Conservation (phyloP, 2,113 vertebrate genomes). For the Nerophis ophidion region DNA sequence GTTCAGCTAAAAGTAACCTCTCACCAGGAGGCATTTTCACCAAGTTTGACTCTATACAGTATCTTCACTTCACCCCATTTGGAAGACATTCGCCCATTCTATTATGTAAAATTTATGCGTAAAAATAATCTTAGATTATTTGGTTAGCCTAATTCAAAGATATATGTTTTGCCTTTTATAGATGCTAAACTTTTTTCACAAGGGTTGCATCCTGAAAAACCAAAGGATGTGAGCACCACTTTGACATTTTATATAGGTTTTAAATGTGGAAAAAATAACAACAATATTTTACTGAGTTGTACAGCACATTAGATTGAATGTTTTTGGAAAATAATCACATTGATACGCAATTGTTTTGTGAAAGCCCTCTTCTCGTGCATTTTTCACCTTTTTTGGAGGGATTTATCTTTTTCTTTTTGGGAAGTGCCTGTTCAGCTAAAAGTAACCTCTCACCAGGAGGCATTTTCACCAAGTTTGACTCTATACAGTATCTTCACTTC, state of each 20-base stretch:
- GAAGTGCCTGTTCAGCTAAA: conserved; percentile 64
- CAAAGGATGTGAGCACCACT: too few species aligned
- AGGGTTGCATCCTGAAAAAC: too few species aligned
- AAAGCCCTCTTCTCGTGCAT: too few species aligned
- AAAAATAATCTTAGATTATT: neutral
- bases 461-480: conserved; percentile 35
- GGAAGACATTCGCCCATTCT: neutral
- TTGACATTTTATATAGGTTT: too few species aligned
- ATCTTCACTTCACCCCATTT: conserved; percentile 15
- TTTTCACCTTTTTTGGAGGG: conserved; percentile 23
- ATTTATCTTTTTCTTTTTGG: conserved; percentile 45
- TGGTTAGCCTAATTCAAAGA: neutral
- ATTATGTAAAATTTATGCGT: neutral
- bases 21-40: conserved; percentile 22
- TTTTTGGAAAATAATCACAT: too few species aligned
- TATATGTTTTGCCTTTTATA: too few species aligned
- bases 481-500: conserved; percentile 19
- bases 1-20: conserved; percentile 58
- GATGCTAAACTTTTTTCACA: too few species aligned
- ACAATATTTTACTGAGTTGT: too few species aligned
- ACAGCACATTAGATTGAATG: too few species aligned
- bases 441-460: conserved; percentile 17
- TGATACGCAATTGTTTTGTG: too few species aligned
- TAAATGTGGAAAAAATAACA: too few species aligned
- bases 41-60: conserved; percentile 33